Evolutionary conservation across 2,888 invertebrate genomes (phyloP).

Genomic region (Aphidoletes aphidimyza): DNA sequence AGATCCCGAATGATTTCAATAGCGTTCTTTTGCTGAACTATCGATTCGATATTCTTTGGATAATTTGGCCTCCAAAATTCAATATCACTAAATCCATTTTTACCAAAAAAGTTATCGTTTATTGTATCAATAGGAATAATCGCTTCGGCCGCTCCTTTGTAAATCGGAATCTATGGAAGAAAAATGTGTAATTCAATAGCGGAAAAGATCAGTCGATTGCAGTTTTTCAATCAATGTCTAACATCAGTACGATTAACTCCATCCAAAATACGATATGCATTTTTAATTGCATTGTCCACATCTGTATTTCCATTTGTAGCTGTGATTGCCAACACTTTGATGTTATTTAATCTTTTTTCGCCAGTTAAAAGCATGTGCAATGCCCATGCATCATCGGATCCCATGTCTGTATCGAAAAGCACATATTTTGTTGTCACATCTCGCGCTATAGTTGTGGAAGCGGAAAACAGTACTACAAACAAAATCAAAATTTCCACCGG

Average conservation of each 20-base stretch:
- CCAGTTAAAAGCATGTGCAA: slow-evolving; percentile 70
- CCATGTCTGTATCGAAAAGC: slow-evolving; percentile 72
- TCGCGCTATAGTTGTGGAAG: too few species aligned
- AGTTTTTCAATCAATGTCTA: too few species aligned
- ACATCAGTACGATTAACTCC: slow-evolving; percentile 72
- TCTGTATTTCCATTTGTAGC: slow-evolving; percentile 80
- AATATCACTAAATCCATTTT: slow-evolving; percentile 42
- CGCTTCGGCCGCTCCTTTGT: slow-evolving; percentile 49
- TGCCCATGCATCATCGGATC: slow-evolving; percentile 75
- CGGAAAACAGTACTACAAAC: too few species aligned
- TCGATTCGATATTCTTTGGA: slow-evolving; percentile 58
- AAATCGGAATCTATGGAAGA: not conserved
- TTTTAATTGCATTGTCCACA: slow-evolving; percentile 74
- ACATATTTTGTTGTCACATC: not conserved
- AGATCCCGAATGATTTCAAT: slow-evolving; percentile 72
- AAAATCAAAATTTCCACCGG: too few species aligned
- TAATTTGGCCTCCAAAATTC: not conserved
- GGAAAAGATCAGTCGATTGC: too few species aligned
- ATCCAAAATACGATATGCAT: slow-evolving; percentile 76
- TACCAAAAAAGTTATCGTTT: not conserved
- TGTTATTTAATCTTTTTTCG: slow-evolving; percentile 61
- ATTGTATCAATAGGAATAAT: not conserved
- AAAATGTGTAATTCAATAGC: not conserved
- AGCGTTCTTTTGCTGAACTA: slow-evolving; percentile 70
- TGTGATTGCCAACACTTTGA: slow-evolving; percentile 74